These are phyloP conservation scores for Tetramorium parvispinum DNA, from an alignment of 1,140 invertebrate genomes.

Conservation along the genomic window DNA sequence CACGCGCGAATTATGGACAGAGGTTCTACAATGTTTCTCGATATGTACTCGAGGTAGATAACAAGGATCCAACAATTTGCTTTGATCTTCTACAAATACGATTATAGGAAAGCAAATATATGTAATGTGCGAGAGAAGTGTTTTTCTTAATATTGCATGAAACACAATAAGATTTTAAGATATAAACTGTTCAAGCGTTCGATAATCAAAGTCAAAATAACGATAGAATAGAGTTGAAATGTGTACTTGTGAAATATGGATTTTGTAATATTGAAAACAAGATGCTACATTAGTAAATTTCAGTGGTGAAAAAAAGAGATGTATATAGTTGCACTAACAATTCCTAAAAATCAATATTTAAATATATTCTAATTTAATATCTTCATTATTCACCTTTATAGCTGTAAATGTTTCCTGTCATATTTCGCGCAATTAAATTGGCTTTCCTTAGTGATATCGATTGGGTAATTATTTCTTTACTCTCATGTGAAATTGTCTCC, in stretches of 20 bases:
- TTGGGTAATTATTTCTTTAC: conserved; percentile 30
- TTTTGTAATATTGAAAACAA: not conserved
- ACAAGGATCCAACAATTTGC: conserved; percentile 9
- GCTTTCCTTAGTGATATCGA: not conserved
- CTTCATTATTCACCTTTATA: not conserved
- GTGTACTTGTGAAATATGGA: not conserved
- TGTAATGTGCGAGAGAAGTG: not conserved
- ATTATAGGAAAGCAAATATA: not conserved
- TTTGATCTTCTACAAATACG: not conserved
- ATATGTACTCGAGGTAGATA: conserved; percentile 11
- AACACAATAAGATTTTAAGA: not conserved
- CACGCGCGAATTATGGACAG: conserved; percentile 13
- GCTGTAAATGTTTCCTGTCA: not conserved
- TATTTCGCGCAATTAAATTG: conserved; percentile 10
- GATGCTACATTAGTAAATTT: not conserved
- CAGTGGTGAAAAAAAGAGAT: not conserved
- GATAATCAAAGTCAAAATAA: not conserved
- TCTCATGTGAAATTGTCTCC: conserved; percentile 1
- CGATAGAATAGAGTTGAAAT: not conserved
- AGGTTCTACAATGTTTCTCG: not conserved
- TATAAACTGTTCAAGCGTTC: not conserved
- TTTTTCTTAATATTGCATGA: not conserved
- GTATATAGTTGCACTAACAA: not conserved
- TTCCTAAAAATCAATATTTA: not conserved
- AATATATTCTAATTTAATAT: not conserved